These are phyloP conservation scores for Notamacropus eugenii DNA, from an alignment of 2,797 vertebrate genomes.

Conservation along the genomic window DNA sequence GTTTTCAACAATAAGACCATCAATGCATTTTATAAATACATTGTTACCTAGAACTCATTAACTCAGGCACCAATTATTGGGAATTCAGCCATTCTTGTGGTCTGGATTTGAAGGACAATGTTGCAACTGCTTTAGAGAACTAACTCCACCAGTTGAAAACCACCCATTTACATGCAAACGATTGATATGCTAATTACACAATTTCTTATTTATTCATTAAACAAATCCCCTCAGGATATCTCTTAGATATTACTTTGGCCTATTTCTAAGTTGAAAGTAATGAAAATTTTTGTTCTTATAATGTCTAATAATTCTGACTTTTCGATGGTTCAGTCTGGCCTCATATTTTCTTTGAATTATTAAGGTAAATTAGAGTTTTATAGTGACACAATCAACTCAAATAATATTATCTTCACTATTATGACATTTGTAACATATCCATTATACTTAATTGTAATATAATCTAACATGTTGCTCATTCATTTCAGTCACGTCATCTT, in stretches of 20 bases:
- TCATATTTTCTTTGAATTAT: slow-evolving; percentile 30
- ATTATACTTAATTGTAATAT: neutral
- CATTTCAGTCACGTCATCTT: neutral
- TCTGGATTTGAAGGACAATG: slow-evolving; percentile 38
- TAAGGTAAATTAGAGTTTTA: neutral
- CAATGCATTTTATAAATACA: slow-evolving; percentile 24
- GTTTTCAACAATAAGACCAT: neutral
- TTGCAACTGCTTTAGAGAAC: slow-evolving; percentile 59
- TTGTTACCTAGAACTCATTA: slow-evolving; percentile 51
- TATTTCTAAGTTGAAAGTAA: slow-evolving; percentile 29
- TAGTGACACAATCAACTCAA: neutral
- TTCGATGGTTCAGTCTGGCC: neutral
- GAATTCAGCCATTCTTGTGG: slow-evolving; percentile 42
- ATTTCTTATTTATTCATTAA: slow-evolving; percentile 53
- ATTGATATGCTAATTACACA: slow-evolving; percentile 44
- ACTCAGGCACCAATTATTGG: slow-evolving; percentile 41
- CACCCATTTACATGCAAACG: slow-evolving; percentile 39
- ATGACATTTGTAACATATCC: neutral
- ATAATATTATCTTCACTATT: slow-evolving; percentile 11
- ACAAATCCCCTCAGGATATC: slow-evolving; percentile 33
- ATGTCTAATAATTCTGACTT: slow-evolving; percentile 56
- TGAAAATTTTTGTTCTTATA: slow-evolving; percentile 43
- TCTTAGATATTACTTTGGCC: slow-evolving; percentile 21
- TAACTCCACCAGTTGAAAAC: slow-evolving; percentile 22
- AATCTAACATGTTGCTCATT: neutral